Evolutionary conservation across 2,888 invertebrate species (phyloP).

Genomic region (Anoncus sp.): DNA sequence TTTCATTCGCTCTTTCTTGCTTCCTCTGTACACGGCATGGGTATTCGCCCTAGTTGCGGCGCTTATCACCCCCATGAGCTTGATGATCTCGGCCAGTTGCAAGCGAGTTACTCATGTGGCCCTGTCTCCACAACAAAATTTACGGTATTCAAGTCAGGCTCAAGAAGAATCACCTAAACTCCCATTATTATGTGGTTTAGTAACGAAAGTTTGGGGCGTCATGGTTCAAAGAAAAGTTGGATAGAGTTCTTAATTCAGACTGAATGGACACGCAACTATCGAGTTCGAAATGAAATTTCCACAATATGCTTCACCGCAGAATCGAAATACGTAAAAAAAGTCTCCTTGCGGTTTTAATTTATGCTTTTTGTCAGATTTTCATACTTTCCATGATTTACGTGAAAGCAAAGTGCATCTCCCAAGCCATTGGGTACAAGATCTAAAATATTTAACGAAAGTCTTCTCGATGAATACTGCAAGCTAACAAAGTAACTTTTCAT

Average conservation of each 20-base stretch:
- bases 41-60: conserved; percentile 16
- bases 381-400: too few relatives aligned
- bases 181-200: not conserved
- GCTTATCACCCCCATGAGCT: conserved; percentile 29
- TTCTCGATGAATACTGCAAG: too few relatives aligned
- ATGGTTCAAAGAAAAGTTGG: not conserved
- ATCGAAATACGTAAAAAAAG: not conserved
- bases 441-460: too few relatives aligned
- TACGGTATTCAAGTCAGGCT: conserved; percentile 8
- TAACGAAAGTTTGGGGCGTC: not conserved
- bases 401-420: too few relatives aligned
- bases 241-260: not conserved
- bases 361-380: too few relatives aligned
- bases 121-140: not conserved
- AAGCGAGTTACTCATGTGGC: conserved; percentile 11
- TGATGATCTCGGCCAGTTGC: conserved; percentile 21
- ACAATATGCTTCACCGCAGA: not conserved
- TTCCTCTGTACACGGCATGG: not conserved
- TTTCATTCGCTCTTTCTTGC: conserved; percentile 27
- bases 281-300: not conserved
- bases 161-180: not conserved
- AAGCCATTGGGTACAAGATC: too few relatives aligned
- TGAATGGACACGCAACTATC: not conserved
- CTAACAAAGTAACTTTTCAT: too few relatives aligned
- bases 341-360: too few relatives aligned